Conservation (phyloP, 2,797 vertebrate genomes). For the Rhinatrema bivittatum region DNA sequence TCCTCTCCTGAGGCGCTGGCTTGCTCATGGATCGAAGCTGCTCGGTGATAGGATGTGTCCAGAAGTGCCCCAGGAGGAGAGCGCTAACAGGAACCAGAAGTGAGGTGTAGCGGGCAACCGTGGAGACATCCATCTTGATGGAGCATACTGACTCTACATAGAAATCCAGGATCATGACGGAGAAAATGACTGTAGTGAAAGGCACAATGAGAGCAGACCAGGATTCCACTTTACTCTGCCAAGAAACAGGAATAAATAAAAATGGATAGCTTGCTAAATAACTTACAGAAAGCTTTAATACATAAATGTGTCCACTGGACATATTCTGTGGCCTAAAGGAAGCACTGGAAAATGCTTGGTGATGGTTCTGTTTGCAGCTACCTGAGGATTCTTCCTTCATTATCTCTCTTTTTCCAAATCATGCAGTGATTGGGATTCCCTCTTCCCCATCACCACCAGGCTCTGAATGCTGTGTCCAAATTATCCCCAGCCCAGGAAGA, state of each 20-base stretch:
- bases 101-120: slow-evolving; percentile 78
- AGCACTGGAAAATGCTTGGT: too few relatives aligned
- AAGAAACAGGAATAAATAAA: slow-evolving; percentile 1
- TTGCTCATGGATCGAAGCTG: slow-evolving; percentile 81
- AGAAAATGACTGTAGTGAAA: slow-evolving; percentile 80
- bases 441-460: too few relatives aligned
- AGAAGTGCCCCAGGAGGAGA: slow-evolving; percentile 88
- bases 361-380: too few relatives aligned
- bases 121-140: slow-evolving; percentile 80
- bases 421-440: too few relatives aligned
- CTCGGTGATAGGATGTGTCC: slow-evolving; percentile 90
- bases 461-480: too few relatives aligned
- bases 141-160: slow-evolving; percentile 87
- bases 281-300: too few relatives aligned
- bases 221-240: slow-evolving; percentile 92
- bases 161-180: slow-evolving; percentile 89
- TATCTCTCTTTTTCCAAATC: too few relatives aligned
- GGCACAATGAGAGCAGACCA: slow-evolving; percentile 87
- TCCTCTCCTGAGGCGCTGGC: slow-evolving; percentile 65
- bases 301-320: too few relatives aligned
- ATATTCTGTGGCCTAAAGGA: too few relatives aligned
- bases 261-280: too few relatives aligned
- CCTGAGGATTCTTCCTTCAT: too few relatives aligned
- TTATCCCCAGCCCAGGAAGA: too few relatives aligned
- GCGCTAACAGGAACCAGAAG: slow-evolving; percentile 72